Percentiles rank a stretch among this genome's conserved stretches.
phyloP scores from a whole-genome alignment of 1,140 invertebrate species.

The Drosophila persimilis region DNA sequence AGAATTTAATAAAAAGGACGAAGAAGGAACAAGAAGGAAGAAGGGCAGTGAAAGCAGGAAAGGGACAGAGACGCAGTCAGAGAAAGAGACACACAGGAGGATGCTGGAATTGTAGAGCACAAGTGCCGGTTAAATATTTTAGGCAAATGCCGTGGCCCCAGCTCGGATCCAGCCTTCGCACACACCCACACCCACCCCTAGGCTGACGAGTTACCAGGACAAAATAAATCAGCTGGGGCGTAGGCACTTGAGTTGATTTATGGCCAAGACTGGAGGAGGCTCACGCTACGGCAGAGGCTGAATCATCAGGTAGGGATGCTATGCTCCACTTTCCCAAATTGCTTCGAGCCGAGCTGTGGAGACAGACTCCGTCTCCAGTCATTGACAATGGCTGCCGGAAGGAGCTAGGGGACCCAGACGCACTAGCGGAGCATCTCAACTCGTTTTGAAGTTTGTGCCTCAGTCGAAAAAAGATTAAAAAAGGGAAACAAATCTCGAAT shows the following conservation, averaged over 20 bases:
- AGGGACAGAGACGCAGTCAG: neutral
- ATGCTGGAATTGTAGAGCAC: constrained; percentile 72
- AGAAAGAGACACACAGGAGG: constrained; percentile 20
- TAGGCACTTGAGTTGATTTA: constrained; percentile 80
- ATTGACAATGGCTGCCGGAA: constrained; percentile 33
- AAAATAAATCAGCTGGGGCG: constrained; percentile 79
- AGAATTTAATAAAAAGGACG: constrained; percentile 75
- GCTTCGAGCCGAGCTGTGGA: constrained; percentile 37
- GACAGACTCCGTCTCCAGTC: constrained; percentile 2
- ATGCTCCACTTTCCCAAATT: constrained; percentile 39
- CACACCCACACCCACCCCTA: neutral
- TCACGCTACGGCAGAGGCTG: constrained; percentile 18
- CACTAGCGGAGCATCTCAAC: constrained; percentile 6
- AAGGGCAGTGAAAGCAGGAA: constrained; percentile 8
- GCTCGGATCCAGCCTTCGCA: neutral
- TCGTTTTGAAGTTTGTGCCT: constrained; percentile 58
- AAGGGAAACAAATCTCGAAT: constrained; percentile 14
- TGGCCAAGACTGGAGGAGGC: constrained; percentile 47
- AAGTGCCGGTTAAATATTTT: constrained; percentile 80
- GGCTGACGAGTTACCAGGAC: constrained; percentile 52
- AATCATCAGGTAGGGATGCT: constrained; percentile 58
- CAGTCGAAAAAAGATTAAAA: constrained; percentile 5
- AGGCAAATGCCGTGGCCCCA: constrained; percentile 57
- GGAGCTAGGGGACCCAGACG: neutral
- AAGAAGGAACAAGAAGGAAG: constrained; percentile 14